A percentile compares a stretch with the other conserved stretches of the same genome.
These are phyloP conservation scores for Caenorhabditis angaria DNA, from an alignment of 2,888 invertebrate species.

Conservation along the genomic window DNA sequence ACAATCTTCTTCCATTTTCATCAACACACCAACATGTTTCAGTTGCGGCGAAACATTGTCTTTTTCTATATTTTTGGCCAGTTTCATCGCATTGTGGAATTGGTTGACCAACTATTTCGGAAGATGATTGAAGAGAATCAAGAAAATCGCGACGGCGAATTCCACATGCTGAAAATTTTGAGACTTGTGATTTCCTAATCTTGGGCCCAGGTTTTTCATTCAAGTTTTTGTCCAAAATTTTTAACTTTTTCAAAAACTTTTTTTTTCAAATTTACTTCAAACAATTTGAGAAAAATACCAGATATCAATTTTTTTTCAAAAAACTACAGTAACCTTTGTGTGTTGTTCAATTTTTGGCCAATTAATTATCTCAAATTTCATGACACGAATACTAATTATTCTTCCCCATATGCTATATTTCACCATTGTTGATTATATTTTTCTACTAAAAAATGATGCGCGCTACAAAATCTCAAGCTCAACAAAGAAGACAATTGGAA, in stretches of 20 bases:
- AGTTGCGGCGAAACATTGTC: slow-evolving; percentile 54
- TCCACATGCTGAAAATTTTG: slow-evolving; percentile 40
- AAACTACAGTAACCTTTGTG: no score
- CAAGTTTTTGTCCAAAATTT: no score
- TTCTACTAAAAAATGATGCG: neutral
- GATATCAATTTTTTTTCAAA: no score
- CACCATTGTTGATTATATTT: neutral
- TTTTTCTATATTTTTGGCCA: slow-evolving; percentile 34
- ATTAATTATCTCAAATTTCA: slow-evolving; percentile 28
- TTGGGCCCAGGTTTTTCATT: no score
- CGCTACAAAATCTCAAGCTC: slow-evolving; percentile 49
- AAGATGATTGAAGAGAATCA: slow-evolving; percentile 23
- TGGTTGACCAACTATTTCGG: slow-evolving; percentile 47
- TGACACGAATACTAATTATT: slow-evolving; percentile 33
- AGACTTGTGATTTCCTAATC: neutral
- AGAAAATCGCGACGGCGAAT: slow-evolving; percentile 36
- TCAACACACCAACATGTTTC: slow-evolving; percentile 54
- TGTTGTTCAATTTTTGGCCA: no score
- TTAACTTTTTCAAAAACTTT: no score
- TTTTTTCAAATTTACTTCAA: no score
- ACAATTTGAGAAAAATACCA: no score
- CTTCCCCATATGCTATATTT: neutral
- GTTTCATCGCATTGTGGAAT: slow-evolving; percentile 49
- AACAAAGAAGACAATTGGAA: slow-evolving; percentile 84
- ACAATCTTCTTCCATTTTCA: slow-evolving; percentile 32